Base-by-base conservation (phyloP, 2,797 vertebrate species). In the Hyperoplus lanceolatus region DNA sequence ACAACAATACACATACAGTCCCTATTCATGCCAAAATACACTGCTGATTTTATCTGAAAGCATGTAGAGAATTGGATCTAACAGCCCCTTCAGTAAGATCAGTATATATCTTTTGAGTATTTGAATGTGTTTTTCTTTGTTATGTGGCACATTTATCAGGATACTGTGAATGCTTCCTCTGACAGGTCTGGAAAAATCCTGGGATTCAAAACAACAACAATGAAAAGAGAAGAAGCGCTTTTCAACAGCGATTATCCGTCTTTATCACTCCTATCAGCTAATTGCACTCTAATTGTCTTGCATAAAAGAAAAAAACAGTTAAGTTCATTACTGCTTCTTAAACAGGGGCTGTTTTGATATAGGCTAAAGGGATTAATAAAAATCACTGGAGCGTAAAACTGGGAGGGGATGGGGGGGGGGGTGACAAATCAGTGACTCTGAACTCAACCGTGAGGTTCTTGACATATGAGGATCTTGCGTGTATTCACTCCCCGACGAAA, bases 21-120 rank as follows among this genome's bases (percentile, higher is more conserved):
- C 92, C 91, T 94, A 94, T 96, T 97, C 96, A 96, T 96, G 95
- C 95, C 94, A 94, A 95, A 95, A 95, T 74, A 91, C 79, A 87
- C 59, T 83, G 66, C 76, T 79, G 85, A 90, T 91, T 81, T 51
- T 65, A 81, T 88, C 80, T 80, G 79, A 75, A 78, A 80, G 75
- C 81, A 87, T 81, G 89, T 83, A 61, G 78, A 85, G 70, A 77
- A 73, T 6, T 80, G 73, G 83, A 72, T 85, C 76, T 75, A 90
- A 82, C 74, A 85, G 11, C n/a, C 70, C 75, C 29, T 29, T 81
- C 72, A 48, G 65, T 80, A 4, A 70, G 62, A 84, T 85, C 77
- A 68, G 66, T 51, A 79, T 62, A 75, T 54, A 29, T 29, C 29
- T 80, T 79, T 66, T 18, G 46, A 79, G 59, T 66, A 64, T 14